phyloP scores from a whole-genome alignment of 2,797 vertebrate genomes.

The Cyclura pinguis region DNA sequence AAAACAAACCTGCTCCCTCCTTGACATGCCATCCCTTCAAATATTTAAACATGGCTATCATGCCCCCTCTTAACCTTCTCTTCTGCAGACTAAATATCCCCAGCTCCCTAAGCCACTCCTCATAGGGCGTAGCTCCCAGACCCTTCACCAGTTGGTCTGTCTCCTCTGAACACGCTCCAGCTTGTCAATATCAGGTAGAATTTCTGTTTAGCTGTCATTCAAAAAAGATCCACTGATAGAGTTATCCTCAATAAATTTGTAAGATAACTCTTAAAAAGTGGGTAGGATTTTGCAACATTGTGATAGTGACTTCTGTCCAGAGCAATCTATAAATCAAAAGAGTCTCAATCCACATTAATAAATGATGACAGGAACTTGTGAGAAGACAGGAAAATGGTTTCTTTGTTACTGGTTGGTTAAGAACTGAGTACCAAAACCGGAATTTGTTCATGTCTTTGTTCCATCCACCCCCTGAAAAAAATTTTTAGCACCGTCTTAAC shows the following conservation, averaged over 20 bases:
- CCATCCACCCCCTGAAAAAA: conserved; percentile 7
- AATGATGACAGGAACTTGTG: neutral
- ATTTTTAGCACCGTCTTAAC: conserved; percentile 55
- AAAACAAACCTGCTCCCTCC: no score
- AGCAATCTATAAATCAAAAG: neutral
- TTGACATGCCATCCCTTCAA: no score
- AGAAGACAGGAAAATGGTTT: conserved; percentile 28
- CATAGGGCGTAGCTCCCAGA: no score
- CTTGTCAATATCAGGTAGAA: no score
- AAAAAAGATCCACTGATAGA: neutral
- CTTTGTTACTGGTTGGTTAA: conserved; percentile 39
- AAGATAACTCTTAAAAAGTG: neutral
- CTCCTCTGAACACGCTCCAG: no score
- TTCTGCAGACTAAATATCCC: no score
- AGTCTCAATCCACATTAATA: neutral
- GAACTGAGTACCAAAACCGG: conserved; percentile 40
- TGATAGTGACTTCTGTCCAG: neutral
- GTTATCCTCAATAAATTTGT: neutral
- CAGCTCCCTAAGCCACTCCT: no score
- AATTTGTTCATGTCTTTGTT: conserved; percentile 40
- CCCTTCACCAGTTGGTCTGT: no score
- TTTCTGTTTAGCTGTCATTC: conserved; percentile 8
- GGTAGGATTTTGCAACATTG: neutral
- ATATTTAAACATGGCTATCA: no score
- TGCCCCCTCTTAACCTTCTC: no score